These are phyloP conservation scores for Listronotus oregonensis DNA, from an alignment of 1,140 invertebrate species.

Conservation along the genomic window DNA sequence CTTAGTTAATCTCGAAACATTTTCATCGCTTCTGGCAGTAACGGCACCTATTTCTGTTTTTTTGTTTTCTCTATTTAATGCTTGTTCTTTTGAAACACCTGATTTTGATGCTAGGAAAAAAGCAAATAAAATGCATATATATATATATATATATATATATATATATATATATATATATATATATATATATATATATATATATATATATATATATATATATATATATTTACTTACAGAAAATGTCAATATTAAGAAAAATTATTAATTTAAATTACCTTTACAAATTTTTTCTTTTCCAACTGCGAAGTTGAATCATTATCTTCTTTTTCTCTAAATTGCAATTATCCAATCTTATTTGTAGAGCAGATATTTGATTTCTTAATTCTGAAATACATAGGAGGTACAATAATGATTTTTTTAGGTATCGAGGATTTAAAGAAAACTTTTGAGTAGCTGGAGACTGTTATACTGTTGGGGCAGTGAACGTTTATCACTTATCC, in stretches of 20 bases:
- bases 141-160: not conserved
- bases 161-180: slow-evolving; percentile 1
- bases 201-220: not conserved
- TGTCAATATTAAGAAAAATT: too few relatives aligned
- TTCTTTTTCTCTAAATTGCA: slow-evolving; percentile 41
- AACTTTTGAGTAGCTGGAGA: too few relatives aligned
- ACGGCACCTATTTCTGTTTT: slow-evolving; percentile 44
- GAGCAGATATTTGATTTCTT: slow-evolving; percentile 62
- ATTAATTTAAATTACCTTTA: slow-evolving; percentile 23
- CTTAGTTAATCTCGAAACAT: not conserved
- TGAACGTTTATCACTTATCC: too few relatives aligned
- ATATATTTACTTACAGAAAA: slow-evolving; percentile 11
- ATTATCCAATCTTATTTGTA: slow-evolving; percentile 63
- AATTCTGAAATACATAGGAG: slow-evolving; percentile 56
- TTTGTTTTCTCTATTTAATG: slow-evolving; percentile 39
- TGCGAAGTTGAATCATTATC: slow-evolving; percentile 36
- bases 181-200: too few relatives aligned
- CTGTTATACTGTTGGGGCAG: too few relatives aligned
- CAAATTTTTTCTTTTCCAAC: slow-evolving; percentile 18
- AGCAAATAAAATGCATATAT: not conserved
- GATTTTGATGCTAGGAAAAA: slow-evolving; percentile 21
- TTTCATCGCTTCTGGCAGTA: slow-evolving; percentile 51
- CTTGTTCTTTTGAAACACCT: not conserved
- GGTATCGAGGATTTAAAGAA: too few relatives aligned
- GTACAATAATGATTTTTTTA: too few relatives aligned